Conservation (phyloP, 1,140 invertebrate genomes). For the Panagrolaimus sp. region DNA sequence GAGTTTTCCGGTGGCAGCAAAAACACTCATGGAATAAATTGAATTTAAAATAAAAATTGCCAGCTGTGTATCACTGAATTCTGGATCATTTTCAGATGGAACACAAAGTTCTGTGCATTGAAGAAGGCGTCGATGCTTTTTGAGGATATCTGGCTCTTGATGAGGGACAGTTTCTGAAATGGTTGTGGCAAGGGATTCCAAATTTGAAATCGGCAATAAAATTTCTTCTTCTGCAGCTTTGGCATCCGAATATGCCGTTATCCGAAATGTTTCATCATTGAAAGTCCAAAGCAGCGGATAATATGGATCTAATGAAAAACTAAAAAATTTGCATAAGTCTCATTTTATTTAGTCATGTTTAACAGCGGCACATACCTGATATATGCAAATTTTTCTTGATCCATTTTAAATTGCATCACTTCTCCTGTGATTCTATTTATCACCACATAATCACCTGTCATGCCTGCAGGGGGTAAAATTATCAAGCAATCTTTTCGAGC, state of each 20-base stretch:
- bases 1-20: constrained; percentile 44
- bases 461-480: constrained; percentile 13
- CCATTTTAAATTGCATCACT: constrained; percentile 18
- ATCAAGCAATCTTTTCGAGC: constrained; percentile 34
- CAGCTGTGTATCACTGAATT: constrained; percentile 33
- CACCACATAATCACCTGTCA: constrained; percentile 38
- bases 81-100: constrained; percentile 9
- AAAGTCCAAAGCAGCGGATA: constrained; percentile 47
- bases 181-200: constrained; percentile 10
- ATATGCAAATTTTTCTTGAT: background rate
- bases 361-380: background rate
- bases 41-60: constrained; percentile 40
- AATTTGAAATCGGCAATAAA: background rate
- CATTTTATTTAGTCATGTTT: background rate
- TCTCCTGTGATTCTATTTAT: constrained; percentile 29
- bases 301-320: constrained; percentile 36
- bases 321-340: background rate
- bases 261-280: constrained; percentile 33
- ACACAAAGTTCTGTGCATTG: constrained; percentile 29
- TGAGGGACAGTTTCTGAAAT: background rate
- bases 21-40: constrained; percentile 34
- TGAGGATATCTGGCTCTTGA: constrained; percentile 18
- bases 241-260: constrained; percentile 30
- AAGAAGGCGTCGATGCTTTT: constrained; percentile 20
- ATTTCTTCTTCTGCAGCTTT: background rate